Evolutionary conservation across 1,140 invertebrate species (phyloP).

Genomic region (Caenorhabditis remanei): DNA sequence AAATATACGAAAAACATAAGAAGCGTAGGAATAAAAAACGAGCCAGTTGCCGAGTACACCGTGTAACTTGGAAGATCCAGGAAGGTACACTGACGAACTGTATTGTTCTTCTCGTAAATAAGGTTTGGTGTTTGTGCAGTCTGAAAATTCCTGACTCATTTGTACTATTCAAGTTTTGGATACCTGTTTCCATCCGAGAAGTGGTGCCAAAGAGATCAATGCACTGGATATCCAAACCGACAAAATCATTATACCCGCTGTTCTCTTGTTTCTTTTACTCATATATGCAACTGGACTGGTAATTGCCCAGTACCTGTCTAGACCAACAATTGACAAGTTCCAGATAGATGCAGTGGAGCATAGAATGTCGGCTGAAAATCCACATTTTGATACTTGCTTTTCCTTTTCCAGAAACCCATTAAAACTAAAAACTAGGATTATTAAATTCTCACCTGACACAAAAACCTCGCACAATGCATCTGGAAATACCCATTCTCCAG

Average conservation of each 20-base stretch:
- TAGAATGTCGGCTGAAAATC: conserved; percentile 75
- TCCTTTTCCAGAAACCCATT: background rate
- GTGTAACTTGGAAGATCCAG: conserved; percentile 77
- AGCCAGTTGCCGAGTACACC: conserved; percentile 77
- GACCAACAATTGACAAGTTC: conserved; percentile 75
- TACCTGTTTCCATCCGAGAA: conserved; percentile 78
- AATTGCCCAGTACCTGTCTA: conserved; percentile 77
- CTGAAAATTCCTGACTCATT: conserved; percentile 27
- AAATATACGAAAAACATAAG: conserved; percentile 78
- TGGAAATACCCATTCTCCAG: conserved; percentile 77
- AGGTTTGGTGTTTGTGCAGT: conserved; percentile 58
- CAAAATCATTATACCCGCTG: conserved; percentile 76
- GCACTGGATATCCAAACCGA: conserved; percentile 76
- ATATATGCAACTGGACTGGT: conserved; percentile 76
- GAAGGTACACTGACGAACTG: conserved; percentile 72
- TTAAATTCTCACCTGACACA: conserved; percentile 73
- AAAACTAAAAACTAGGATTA: no score
- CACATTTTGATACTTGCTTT: background rate
- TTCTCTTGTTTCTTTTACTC: conserved; percentile 71
- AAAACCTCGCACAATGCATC: conserved; percentile 77
- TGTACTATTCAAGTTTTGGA: no score
- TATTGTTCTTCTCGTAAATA: conserved; percentile 59
- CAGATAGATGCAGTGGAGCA: conserved; percentile 78
- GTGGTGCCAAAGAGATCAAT: conserved; percentile 74
- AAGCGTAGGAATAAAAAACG: conserved; percentile 77